These are phyloP conservation scores for Aix galericulata DNA, from an alignment of 2,113 vertebrate species.

Conservation along the genomic window DNA sequence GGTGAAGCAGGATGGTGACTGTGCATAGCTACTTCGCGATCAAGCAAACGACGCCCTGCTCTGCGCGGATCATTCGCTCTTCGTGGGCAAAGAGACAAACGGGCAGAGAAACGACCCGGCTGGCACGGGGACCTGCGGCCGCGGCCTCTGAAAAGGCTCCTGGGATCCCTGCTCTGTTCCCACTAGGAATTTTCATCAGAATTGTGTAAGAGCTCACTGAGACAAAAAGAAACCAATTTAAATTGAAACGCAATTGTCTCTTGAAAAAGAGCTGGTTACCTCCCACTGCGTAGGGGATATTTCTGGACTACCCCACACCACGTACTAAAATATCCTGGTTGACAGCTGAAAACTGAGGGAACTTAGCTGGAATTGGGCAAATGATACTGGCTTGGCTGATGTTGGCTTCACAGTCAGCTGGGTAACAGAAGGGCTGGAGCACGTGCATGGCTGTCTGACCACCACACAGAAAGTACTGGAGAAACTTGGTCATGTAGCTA, in stretches of 20 bases:
- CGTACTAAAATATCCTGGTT: slow-evolving; percentile 44
- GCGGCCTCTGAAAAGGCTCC: slow-evolving; percentile 31
- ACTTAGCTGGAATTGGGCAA: slow-evolving; percentile 69
- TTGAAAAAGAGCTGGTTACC: slow-evolving; percentile 67
- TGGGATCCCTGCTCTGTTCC: slow-evolving; percentile 39
- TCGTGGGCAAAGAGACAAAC: not conserved
- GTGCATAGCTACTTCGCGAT: slow-evolving; percentile 9
- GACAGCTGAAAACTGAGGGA: slow-evolving; percentile 60
- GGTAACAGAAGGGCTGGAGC: slow-evolving; percentile 72
- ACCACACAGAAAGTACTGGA: slow-evolving; percentile 78
- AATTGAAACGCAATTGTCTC: slow-evolving; percentile 63
- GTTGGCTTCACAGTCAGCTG: slow-evolving; percentile 76
- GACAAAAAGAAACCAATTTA: slow-evolving; percentile 37
- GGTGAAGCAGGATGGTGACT: not conserved
- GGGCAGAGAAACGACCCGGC: not conserved
- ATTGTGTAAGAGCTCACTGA: slow-evolving; percentile 1
- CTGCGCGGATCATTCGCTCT: not conserved
- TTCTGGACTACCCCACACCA: slow-evolving; percentile 58
- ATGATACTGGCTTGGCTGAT: slow-evolving; percentile 60
- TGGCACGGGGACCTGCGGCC: not conserved
- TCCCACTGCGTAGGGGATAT: slow-evolving; percentile 40
- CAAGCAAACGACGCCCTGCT: not conserved
- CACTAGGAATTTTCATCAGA: slow-evolving; percentile 42
- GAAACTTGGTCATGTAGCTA: slow-evolving; percentile 78
- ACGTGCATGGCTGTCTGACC: slow-evolving; percentile 76